phyloP scores from a whole-genome alignment of 2,113 vertebrate genomes.

The Neodon shergylaensis region DNA sequence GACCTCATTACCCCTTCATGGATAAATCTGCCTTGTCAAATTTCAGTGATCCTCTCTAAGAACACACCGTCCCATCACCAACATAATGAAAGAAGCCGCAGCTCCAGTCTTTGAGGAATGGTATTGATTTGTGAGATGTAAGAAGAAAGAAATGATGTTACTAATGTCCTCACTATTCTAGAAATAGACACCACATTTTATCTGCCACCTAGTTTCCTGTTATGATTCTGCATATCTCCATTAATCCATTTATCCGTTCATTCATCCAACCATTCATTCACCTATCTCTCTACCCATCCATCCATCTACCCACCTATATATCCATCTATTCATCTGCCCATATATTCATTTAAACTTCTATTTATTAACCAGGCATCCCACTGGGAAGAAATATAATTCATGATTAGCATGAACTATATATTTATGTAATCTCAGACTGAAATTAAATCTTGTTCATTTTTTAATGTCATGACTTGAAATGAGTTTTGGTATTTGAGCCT shows the following conservation, averaged over 20 bases:
- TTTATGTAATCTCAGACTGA: neutral
- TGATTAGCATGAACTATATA: neutral
- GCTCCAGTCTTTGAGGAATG: conserved; percentile 8
- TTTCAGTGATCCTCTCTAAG: conserved; percentile 43
- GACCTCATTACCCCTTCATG: conserved; percentile 58
- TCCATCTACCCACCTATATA: neutral
- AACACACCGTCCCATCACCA: conserved; percentile 28
- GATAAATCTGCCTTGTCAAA: conserved; percentile 61
- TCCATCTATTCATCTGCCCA: neutral
- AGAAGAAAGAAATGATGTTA: conserved; percentile 36
- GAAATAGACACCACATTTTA: conserved; percentile 53
- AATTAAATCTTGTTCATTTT: neutral
- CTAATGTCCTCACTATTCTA: conserved; percentile 41
- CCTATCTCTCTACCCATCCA: too few species aligned
- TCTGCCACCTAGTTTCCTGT: conserved; percentile 33
- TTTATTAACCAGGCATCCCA: neutral
- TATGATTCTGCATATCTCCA: conserved; percentile 23
- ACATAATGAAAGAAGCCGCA: conserved; percentile 68
- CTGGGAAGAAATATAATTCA: conserved; percentile 27
- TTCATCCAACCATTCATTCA: neutral
- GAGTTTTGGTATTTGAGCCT: neutral
- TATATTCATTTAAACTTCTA: neutral
- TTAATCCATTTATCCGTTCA: conserved; percentile 22
- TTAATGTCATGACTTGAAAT: neutral
- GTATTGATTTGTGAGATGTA: conserved; percentile 66